These are phyloP conservation scores for Malthinus seriepunctatus DNA, from an alignment of 2,888 invertebrate species.

Conservation along the genomic window DNA sequence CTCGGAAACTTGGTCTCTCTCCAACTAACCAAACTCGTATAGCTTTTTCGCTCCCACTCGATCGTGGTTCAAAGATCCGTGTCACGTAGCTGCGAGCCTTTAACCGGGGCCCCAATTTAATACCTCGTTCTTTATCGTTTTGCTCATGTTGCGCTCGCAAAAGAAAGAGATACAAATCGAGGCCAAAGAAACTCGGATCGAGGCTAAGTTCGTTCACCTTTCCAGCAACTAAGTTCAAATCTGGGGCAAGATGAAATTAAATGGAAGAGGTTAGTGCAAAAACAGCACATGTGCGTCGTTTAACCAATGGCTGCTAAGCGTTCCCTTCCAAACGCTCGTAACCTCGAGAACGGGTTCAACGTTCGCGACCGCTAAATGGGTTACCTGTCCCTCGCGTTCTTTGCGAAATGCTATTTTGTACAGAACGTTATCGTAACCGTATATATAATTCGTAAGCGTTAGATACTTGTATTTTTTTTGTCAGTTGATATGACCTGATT, in stretches of 20 bases:
- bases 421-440: slow-evolving; percentile 28
- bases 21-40: slow-evolving; percentile 29
- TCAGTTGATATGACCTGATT: too few species aligned
- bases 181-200: slow-evolving; percentile 54
- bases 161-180: slow-evolving; percentile 46
- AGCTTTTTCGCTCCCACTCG: slow-evolving; percentile 45
- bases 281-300: slow-evolving; percentile 51
- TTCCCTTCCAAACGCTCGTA: slow-evolving; percentile 38
- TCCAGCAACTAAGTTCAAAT: slow-evolving; percentile 55
- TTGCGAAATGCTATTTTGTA: slow-evolving; percentile 38
- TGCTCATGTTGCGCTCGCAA: slow-evolving; percentile 19
- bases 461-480: too few species aligned
- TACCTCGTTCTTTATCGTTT: slow-evolving; percentile 39
- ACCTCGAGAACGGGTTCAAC: slow-evolving; percentile 54
- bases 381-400: slow-evolving; percentile 49
- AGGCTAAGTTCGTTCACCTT: slow-evolving; percentile 67
- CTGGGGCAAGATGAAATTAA: slow-evolving; percentile 69
- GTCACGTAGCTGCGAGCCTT: slow-evolving; percentile 46
- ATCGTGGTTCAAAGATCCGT: slow-evolving; percentile 48
- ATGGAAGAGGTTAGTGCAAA: slow-evolving; percentile 54
- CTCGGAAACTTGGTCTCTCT: slow-evolving; percentile 47
- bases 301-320: slow-evolving; percentile 43
- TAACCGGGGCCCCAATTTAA: slow-evolving; percentile 26
- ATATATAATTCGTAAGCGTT: slow-evolving; percentile 14
- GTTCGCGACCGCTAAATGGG: slow-evolving; percentile 53